These are phyloP conservation scores for Notodonta dromedarius DNA, from an alignment of 2,888 invertebrate species.

Conservation along the genomic window DNA sequence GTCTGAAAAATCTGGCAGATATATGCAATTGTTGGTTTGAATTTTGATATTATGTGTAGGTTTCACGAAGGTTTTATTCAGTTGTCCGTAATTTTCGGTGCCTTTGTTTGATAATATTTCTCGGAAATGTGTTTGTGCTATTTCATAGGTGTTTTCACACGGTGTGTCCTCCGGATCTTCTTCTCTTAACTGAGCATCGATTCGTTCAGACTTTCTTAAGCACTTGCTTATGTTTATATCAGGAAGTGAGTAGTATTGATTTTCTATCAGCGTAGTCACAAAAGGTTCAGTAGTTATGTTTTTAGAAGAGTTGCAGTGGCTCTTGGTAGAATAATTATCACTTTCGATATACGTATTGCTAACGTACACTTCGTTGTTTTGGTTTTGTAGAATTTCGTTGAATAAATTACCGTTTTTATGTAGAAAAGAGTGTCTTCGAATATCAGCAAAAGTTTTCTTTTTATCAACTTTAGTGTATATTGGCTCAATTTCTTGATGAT, in stretches of 20 bases:
- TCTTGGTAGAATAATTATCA: slow-evolving; percentile 69
- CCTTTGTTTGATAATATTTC: slow-evolving; percentile 68
- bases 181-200: slow-evolving; percentile 87
- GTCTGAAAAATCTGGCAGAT: slow-evolving; percentile 63
- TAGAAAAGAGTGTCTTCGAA: slow-evolving; percentile 66
- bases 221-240: slow-evolving; percentile 89
- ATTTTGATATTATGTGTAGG: slow-evolving; percentile 46
- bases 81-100: slow-evolving; percentile 71
- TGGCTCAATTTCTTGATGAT: slow-evolving; percentile 64
- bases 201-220: slow-evolving; percentile 88
- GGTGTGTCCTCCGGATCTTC: slow-evolving; percentile 75
- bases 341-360: slow-evolving; percentile 73
- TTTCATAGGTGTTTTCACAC: slow-evolving; percentile 75
- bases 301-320: slow-evolving; percentile 71
- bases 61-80: slow-evolving; percentile 63
- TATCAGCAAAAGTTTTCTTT: slow-evolving; percentile 83
- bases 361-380: slow-evolving; percentile 68
- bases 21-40: slow-evolving; percentile 51
- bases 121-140: slow-evolving; percentile 72
- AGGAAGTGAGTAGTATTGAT: slow-evolving; percentile 89
- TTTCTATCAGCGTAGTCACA: slow-evolving; percentile 83
- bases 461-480: slow-evolving; percentile 78
- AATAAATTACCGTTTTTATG: slow-evolving; percentile 67
- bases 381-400: slow-evolving; percentile 62
- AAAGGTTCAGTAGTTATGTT: slow-evolving; percentile 80